Base-by-base conservation (phyloP, 2,888 invertebrate genomes). In the Amphipyra berbera region DNA sequence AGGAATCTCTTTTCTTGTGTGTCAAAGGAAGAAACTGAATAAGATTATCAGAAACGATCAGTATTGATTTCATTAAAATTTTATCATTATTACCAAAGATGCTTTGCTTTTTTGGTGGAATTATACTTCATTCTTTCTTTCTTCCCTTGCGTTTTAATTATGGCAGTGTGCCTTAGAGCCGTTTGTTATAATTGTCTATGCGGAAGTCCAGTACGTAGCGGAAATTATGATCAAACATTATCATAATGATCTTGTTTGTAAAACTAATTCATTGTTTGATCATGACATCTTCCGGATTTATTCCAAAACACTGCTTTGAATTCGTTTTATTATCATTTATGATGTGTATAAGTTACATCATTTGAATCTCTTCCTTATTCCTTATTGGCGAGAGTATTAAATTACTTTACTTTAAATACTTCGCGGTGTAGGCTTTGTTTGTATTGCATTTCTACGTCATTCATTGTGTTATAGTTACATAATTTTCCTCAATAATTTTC, bases 381-480 rank as follows among this genome's bases (percentile, higher is more conserved):
- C 52, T 65, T 38, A 52, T 35, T 57, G 15, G 12, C 7, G 13
- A 46, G 3, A 42, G 42, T 64, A 30, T 52, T 37, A 64, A 27
- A 63, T 58, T 13, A 49, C 40, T 46, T 70, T 63, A 10, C 52
- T 33, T 59, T 33, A 35, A 33, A 8, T 45, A 14, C 15, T 37
- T 35, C 33, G 21, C 41, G 40, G 13, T 37, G 15, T 38, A 50
- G 1, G 13, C 21, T 13, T 47, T 42, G 49, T 42, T 47, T 33
- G 47, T 59, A 57, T 50, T 63, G 40, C 37, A 42, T 37, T 45
- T 52, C 52, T 59, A 38, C 41, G 9, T 59, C 48, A 71, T 9
- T 1, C 6, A 35, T 58, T 30, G 30, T 53, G 44, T 38, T 52
- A 41, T 30, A 37, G 10, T 52, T 52, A 13, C 70, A 44, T 27